phyloP scores from a whole-genome alignment of 2,113 vertebrate species.

The Pachypanchax playfairii region DNA sequence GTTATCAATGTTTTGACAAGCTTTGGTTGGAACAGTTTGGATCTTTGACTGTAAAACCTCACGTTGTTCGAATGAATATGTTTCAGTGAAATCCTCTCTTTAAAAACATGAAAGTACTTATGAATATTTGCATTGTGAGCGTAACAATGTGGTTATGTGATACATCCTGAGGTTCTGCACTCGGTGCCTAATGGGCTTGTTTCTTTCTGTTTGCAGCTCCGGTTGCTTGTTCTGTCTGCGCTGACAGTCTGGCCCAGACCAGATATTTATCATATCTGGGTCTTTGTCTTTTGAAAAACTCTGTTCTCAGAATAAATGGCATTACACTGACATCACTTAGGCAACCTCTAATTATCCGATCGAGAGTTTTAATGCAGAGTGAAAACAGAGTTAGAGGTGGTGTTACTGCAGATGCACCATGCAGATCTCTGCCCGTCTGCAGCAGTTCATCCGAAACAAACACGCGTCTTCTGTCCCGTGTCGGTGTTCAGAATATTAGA shows the following conservation, averaged over 20 bases:
- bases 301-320: constrained; percentile 3
- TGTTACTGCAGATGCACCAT: constrained; percentile 7
- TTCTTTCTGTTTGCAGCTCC: constrained; percentile 24
- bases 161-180: constrained; percentile 11
- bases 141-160: constrained; percentile 2
- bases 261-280: constrained; percentile 11
- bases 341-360: constrained; percentile 14
- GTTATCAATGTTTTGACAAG: too few relatives aligned
- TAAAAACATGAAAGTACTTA: too few relatives aligned
- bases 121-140: not conserved
- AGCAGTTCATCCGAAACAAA: not conserved
- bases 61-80: too few relatives aligned
- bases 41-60: too few relatives aligned
- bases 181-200: constrained; percentile 25
- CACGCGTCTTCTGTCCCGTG: not conserved
- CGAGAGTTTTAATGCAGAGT: constrained; percentile 5
- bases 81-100: too few relatives aligned
- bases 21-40: too few relatives aligned
- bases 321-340: not conserved
- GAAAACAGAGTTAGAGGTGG: not conserved
- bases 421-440: not conserved
- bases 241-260: constrained; percentile 2
- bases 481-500: too few relatives aligned
- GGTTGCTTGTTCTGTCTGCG: constrained; percentile 21
- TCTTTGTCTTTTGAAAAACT: constrained; percentile 15